Evolutionary conservation across 2,113 vertebrate species (phyloP).

Genomic region (Gobius niger): DNA sequence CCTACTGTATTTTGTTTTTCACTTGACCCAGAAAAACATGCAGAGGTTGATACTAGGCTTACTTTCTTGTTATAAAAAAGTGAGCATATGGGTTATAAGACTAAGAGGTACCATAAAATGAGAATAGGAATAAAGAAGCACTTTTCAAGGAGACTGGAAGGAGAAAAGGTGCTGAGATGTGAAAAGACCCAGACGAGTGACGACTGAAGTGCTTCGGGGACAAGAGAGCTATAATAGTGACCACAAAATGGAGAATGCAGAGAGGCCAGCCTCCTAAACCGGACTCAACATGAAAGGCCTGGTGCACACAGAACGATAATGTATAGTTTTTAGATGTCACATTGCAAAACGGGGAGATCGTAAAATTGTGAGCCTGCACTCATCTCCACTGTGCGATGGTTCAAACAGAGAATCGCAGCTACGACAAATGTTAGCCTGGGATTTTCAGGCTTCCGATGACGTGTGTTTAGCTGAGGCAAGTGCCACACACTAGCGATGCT

Average conservation of each 20-base stretch:
- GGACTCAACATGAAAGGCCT: conserved; percentile 35
- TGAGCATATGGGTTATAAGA: conserved; percentile 37
- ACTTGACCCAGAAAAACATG: conserved; percentile 76
- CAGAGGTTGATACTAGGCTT: conserved; percentile 51
- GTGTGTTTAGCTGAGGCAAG: too few relatives aligned
- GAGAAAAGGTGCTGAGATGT: conserved; percentile 20
- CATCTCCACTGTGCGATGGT: too few relatives aligned
- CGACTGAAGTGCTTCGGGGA: conserved; percentile 43
- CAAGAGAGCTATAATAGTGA: conserved; percentile 59
- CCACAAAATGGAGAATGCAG: conserved; percentile 50
- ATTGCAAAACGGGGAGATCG: too few relatives aligned
- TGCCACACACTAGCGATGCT: too few relatives aligned
- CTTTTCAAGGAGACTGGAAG: conserved; percentile 16
- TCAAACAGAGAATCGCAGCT: too few relatives aligned
- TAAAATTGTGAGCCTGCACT: too few relatives aligned
- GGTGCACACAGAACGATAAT: too few relatives aligned
- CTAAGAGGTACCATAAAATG: conserved; percentile 18
- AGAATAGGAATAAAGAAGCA: conserved; percentile 11
- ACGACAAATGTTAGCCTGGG: too few relatives aligned
- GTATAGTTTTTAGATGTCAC: too few relatives aligned
- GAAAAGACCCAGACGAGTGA: conserved; percentile 23
- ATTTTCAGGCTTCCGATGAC: too few relatives aligned
- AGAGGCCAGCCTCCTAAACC: conserved; percentile 37
- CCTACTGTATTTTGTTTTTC: conserved; percentile 74
- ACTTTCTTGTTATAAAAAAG: conserved; percentile 45